Evolutionary conservation across 2,113 vertebrate genomes (phyloP).

Genomic region (Atrichornis clamosus): DNA sequence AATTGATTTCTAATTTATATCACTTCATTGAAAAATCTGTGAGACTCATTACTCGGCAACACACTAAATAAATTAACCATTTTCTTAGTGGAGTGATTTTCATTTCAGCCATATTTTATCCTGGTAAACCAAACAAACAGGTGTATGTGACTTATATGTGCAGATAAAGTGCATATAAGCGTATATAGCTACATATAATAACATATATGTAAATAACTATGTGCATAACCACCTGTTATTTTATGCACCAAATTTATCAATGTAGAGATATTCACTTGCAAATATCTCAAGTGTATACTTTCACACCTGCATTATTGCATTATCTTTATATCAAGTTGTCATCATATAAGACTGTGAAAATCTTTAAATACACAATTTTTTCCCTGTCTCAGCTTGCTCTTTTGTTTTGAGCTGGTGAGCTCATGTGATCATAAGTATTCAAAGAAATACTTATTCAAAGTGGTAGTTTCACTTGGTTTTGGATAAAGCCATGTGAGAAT

Average conservation of each 20-base stretch:
- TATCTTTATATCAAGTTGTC: neutral
- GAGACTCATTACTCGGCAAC: neutral
- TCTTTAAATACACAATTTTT: neutral
- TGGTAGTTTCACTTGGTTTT: neutral
- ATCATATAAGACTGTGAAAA: neutral
- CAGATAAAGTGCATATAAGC: neutral
- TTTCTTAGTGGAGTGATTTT: neutral
- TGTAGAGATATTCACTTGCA: neutral
- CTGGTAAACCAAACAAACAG: neutral
- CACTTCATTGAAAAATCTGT: neutral
- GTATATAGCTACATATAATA: neutral
- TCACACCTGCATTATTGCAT: neutral
- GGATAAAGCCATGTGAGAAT: neutral
- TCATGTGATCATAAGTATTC: neutral
- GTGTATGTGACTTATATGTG: neutral
- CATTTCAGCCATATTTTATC: neutral
- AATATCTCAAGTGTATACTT: neutral
- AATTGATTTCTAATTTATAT: neutral
- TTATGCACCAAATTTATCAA: neutral
- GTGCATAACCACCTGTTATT: neutral
- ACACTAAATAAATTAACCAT: neutral
- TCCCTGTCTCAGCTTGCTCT: neutral
- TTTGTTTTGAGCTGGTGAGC: neutral
- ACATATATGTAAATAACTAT: neutral
- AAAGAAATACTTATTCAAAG: neutral